A percentile compares a stretch with the other conserved stretches of the same genome.
Evolutionary conservation across 2,797 vertebrate species (phyloP).

Genomic region (Pristis pectinata): DNA sequence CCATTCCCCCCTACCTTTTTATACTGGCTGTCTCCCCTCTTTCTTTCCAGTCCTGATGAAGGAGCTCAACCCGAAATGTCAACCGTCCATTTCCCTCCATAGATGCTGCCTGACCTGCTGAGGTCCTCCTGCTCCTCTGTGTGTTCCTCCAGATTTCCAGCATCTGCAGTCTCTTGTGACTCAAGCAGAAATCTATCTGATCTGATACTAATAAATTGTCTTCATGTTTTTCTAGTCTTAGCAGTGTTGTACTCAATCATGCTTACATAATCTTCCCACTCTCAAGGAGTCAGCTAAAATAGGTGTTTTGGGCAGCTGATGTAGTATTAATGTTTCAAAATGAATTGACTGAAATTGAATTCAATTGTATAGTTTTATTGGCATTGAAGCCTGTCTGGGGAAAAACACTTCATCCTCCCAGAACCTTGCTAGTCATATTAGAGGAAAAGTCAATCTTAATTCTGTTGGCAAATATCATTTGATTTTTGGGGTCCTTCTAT

Average conservation of each 20-base stretch:
- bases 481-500: neutral
- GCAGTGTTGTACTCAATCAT: neutral
- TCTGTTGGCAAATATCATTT: too few relatives aligned
- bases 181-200: neutral
- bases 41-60: too few relatives aligned
- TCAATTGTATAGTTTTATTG: neutral
- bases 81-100: too few relatives aligned
- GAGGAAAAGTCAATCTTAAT: neutral
- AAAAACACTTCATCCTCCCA: neutral
- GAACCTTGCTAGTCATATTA: neutral
- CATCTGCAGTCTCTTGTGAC: too few relatives aligned
- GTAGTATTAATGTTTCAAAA: neutral
- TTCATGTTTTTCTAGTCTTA: neutral
- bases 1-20: too few relatives aligned
- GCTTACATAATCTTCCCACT: neutral
- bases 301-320: neutral
- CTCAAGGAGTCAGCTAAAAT: neutral
- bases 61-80: too few relatives aligned
- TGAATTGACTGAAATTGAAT: neutral
- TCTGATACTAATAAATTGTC: slow-evolving; percentile 15
- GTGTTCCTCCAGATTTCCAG: too few relatives aligned
- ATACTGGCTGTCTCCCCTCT: too few relatives aligned
- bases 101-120: too few relatives aligned
- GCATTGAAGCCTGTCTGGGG: neutral
- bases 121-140: too few relatives aligned